A percentile compares a stretch with the other conserved stretches of the same genome.
Conservation (phyloP, 1,140 invertebrate genomes). For the Megathymus violae region DNA sequence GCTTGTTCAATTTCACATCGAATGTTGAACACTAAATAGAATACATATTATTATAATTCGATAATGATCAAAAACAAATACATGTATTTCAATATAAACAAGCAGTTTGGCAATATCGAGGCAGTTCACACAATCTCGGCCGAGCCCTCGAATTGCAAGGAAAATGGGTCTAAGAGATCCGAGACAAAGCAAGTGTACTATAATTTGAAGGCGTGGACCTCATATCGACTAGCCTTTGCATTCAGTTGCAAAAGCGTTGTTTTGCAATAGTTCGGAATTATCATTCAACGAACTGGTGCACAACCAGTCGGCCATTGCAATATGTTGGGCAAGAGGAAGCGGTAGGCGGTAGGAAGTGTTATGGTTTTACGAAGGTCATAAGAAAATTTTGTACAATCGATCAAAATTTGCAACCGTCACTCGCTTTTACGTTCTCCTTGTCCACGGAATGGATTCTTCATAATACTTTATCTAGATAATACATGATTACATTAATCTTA, state of each 20-base stretch:
- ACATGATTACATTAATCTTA: no score
- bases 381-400: constrained; percentile 51
- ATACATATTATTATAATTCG: background rate
- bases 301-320: constrained; percentile 64
- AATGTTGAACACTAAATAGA: background rate
- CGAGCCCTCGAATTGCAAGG: constrained; percentile 25
- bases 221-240: constrained; percentile 68
- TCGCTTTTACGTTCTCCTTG: no score
- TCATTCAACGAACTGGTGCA: constrained; percentile 80
- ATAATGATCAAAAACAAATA: constrained; percentile 17
- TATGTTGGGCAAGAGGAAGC: constrained; percentile 68
- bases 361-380: constrained; percentile 64
- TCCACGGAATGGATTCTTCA: no score
- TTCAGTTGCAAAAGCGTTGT: constrained; percentile 68
- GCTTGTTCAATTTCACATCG: background rate
- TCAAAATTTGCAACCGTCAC: constrained; percentile 56
- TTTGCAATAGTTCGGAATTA: constrained; percentile 79
- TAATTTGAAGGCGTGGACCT: constrained; percentile 76
- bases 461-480: no score
- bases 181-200: constrained; percentile 61
- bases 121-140: constrained; percentile 20
- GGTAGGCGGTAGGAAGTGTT: constrained; percentile 67
- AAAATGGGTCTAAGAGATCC: constrained; percentile 32
- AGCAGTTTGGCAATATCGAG: constrained; percentile 24
- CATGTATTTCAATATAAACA: constrained; percentile 5